Conservation (phyloP, 1,140 invertebrate species). For the Contarinia nasturtii region DNA sequence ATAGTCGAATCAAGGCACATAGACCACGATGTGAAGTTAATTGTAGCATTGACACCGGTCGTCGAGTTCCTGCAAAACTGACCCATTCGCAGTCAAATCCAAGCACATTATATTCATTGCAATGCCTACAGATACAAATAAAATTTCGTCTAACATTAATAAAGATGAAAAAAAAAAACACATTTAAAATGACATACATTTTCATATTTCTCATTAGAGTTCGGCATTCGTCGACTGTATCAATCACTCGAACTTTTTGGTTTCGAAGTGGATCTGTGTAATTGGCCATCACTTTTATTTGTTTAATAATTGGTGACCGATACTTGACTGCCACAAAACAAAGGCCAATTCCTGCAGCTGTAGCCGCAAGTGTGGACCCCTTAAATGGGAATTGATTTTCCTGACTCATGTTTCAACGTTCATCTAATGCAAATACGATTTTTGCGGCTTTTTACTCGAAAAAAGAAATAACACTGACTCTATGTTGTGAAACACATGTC, state of each 20-base stretch:
- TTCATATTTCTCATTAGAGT: slow-evolving; percentile 6
- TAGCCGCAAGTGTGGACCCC: background rate
- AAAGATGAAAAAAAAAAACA: background rate
- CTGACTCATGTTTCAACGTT: too few species aligned
- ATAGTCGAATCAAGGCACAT: slow-evolving; percentile 39
- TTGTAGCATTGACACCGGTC: slow-evolving; percentile 39
- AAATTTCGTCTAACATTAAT: background rate
- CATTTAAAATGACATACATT: slow-evolving; percentile 9
- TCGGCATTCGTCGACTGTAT: slow-evolving; percentile 6
- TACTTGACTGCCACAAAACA: background rate
- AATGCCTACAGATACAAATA: slow-evolving; percentile 10
- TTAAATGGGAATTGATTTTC: too few species aligned
- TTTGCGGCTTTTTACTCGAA: too few species aligned
- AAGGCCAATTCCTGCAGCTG: background rate
- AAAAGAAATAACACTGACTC: too few species aligned
- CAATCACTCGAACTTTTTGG: slow-evolving; percentile 5
- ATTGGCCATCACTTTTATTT: background rate
- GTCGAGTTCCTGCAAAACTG: slow-evolving; percentile 25
- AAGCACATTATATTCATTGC: slow-evolving; percentile 23
- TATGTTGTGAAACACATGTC: too few species aligned
- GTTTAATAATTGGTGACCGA: background rate
- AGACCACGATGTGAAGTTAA: slow-evolving; percentile 37
- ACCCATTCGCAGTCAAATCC: slow-evolving; percentile 59
- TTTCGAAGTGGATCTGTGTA: slow-evolving; percentile 3
- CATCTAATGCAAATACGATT: too few species aligned